Evolutionary conservation across 2,888 invertebrate species (phyloP).

Genomic region (Piscicola geometra): DNA sequence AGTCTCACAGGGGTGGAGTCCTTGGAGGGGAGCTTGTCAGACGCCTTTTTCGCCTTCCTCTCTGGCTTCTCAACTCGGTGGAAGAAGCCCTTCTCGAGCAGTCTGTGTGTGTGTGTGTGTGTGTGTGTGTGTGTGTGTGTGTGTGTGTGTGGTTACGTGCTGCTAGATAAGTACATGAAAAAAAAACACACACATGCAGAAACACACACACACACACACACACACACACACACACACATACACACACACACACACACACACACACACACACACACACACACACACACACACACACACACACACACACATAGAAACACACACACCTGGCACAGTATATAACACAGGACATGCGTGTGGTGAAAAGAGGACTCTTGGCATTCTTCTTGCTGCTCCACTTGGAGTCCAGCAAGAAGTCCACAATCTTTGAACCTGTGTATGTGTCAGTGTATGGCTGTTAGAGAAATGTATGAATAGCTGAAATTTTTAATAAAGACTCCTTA

Average conservation of each 20-base stretch:
- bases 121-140: constrained; percentile 56
- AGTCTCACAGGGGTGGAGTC: constrained; percentile 8
- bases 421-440: constrained; percentile 62
- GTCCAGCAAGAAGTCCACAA: constrained; percentile 82
- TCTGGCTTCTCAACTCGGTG: constrained; percentile 68
- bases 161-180: not conserved
- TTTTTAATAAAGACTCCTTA: no score
- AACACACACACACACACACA: constrained; percentile 6
- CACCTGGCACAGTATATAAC: constrained; percentile 70
- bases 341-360: constrained; percentile 74
- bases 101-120: constrained; percentile 56
- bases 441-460: no score
- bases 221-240: no score
- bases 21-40: constrained; percentile 58
- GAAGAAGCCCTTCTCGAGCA: constrained; percentile 87
- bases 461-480: no score
- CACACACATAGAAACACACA: no score
- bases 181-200: not conserved
- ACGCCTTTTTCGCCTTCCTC: constrained; percentile 61
- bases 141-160: no score
- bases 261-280: not conserved
- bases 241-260: no score
- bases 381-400: constrained; percentile 78
- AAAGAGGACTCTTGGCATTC: constrained; percentile 65
- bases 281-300: not conserved